A percentile compares a stretch with the other conserved stretches of the same genome.
Evolutionary conservation across 2,113 vertebrate species (phyloP).

Genomic region (Megalops atlanticus): DNA sequence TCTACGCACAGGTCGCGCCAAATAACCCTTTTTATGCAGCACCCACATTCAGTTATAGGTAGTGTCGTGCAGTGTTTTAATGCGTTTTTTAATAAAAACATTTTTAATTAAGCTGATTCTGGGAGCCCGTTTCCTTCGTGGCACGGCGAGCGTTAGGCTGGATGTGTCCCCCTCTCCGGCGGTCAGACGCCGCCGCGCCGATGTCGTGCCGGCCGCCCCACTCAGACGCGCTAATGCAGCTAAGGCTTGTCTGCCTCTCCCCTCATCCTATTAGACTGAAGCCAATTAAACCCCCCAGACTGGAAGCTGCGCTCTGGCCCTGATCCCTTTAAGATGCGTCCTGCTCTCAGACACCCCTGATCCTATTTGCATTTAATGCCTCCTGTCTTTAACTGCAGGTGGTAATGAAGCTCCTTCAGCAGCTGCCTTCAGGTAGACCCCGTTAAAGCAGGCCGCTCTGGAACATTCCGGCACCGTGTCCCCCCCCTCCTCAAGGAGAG

Average conservation of each 20-base stretch:
- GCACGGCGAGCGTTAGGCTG: no score
- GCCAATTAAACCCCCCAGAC: constrained; percentile 16
- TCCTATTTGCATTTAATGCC: constrained; percentile 1
- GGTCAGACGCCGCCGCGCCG: neutral
- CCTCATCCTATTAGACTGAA: constrained; percentile 25
- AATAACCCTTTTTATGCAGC: no score
- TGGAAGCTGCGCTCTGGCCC: neutral
- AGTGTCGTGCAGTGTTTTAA: no score
- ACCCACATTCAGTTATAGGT: no score
- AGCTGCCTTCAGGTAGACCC: neutral
- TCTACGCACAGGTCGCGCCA: no score
- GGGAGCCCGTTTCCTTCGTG: no score
- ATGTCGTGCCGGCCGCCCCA: neutral
- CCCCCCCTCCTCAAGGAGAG: neutral
- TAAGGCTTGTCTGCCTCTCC: constrained; percentile 13
- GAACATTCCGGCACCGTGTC: neutral
- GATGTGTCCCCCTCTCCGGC: neutral
- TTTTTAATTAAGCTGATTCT: no score
- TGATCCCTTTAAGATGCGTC: constrained; percentile 13
- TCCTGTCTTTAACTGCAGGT: constrained; percentile 6
- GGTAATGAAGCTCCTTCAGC: neutral
- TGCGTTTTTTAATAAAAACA: no score
- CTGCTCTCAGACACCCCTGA: neutral
- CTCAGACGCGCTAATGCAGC: constrained; percentile 20
- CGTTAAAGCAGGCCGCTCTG: neutral